Evolutionary conservation across 2,113 vertebrate genomes (phyloP).

Genomic region (Paramormyrops kingsleyae): DNA sequence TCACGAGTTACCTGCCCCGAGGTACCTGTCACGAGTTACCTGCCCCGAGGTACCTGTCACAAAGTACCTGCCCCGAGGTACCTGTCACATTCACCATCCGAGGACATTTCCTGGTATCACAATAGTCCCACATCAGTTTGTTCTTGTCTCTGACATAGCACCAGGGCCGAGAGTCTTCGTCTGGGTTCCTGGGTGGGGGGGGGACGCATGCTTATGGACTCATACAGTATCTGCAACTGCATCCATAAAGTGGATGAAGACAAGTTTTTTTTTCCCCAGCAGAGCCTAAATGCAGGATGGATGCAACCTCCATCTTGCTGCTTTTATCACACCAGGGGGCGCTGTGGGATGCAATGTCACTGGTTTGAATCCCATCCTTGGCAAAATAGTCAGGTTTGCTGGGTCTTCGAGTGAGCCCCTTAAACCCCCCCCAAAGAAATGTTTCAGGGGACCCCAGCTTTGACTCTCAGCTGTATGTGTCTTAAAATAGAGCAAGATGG

Average conservation of each 20-base stretch:
- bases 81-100: constrained; percentile 25
- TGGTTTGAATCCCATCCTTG: not conserved
- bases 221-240: too few species aligned
- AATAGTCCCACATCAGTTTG: constrained; percentile 54
- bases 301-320: not conserved
- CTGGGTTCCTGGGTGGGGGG: constrained; percentile 58
- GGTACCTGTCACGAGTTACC: constrained; percentile 38
- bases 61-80: constrained; percentile 35
- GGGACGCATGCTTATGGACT: not conserved
- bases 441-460: not conserved
- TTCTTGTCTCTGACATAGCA: constrained; percentile 51
- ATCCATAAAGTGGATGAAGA: not conserved
- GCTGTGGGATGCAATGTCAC: not conserved
- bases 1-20: constrained; percentile 30
- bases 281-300: not conserved
- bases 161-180: constrained; percentile 60
- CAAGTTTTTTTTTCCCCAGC: not conserved
- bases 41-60: constrained; percentile 36
- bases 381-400: not conserved
- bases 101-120: constrained; percentile 49
- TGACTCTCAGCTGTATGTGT: not conserved
- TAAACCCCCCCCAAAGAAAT: not conserved
- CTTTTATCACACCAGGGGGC: not conserved
- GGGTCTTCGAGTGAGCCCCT: not conserved
- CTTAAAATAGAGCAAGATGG: not conserved